Base-by-base conservation (phyloP, 2,888 invertebrate species). In the Tigriopus californicus region DNA sequence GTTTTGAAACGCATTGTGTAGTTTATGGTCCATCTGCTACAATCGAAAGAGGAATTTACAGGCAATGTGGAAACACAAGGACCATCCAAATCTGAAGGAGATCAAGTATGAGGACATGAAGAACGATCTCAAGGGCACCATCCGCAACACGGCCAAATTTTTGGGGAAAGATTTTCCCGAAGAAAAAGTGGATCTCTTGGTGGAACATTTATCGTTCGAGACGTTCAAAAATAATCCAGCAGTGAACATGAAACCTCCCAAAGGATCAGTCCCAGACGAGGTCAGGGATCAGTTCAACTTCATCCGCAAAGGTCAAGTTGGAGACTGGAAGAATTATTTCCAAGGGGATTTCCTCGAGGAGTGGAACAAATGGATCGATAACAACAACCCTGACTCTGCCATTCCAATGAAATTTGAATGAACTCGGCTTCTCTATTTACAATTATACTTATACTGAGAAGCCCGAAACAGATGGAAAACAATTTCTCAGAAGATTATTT, bases 301-400 rank as follows among this genome's bases (percentile, higher is more conserved):
- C 20, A 44, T 56, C 15, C 42, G 56, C 18, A 56, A 56, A 46
- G 56, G 56, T 10, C 20, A 22, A 18, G 56, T 56, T n/a, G 56
- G 56, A 22, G 56, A 46, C 11, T 56, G 56, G 56, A 56, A 56
- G 44, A 46, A 56, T 6, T 44, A 44, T 13, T 24, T 56, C 11
- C 18, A 42, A 12, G 6, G 18, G n/a, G 56, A 56, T 20, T 20
- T 20, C 12, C 22, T 49, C 20, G 22, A 22, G 12, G 22, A 49
- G 22, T 49, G 49, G 49, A 49, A 49, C 49, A 22, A 49, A 20
- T 49, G 49, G 49, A 49, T 49, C 22, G 49, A 18, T 22, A 22
- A 49, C 13, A 49, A 49, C 22, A 49, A 15, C n/a, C 15, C n/a
- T 5, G 44, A 18, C 44, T 15, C 44, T 4, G 44, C n/a, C 18